These are phyloP conservation scores for Orchesella cincta DNA, from an alignment of 1,140 invertebrate genomes.

Conservation along the genomic window DNA sequence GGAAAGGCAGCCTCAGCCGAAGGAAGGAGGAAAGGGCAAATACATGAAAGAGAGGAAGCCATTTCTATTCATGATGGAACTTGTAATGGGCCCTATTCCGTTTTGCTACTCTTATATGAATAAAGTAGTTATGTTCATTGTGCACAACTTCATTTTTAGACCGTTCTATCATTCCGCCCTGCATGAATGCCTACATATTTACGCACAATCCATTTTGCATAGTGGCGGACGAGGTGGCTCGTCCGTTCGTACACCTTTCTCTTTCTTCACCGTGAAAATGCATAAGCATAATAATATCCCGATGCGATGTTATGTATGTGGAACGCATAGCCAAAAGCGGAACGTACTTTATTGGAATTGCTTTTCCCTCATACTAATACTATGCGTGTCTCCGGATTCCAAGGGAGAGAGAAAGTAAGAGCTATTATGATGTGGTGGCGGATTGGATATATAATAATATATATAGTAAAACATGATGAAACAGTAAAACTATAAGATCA, in stretches of 20 bases:
- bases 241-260: not conserved
- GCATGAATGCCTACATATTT: not conserved
- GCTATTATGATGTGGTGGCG: not conserved
- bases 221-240: not conserved
- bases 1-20: not conserved
- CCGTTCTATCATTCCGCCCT: not conserved
- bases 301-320: not conserved
- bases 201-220: not conserved
- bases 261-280: no score
- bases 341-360: slow-evolving; percentile 18
- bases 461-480: not conserved
- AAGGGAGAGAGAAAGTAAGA: not conserved
- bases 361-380: slow-evolving; percentile 4
- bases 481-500: not conserved
- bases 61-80: slow-evolving; percentile 46
- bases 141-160: not conserved
- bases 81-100: slow-evolving; percentile 35
- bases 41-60: slow-evolving; percentile 34
- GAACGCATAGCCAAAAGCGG: not conserved
- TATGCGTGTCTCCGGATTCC: slow-evolving; percentile 1
- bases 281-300: not conserved
- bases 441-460: no score
- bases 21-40: not conserved
- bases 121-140: slow-evolving; percentile 9
- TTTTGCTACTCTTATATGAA: slow-evolving; percentile 13